Percentiles rank a stretch among this genome's conserved stretches.
phyloP scores from a whole-genome alignment of 2,113 vertebrate species.

The Gulo gulo region DNA sequence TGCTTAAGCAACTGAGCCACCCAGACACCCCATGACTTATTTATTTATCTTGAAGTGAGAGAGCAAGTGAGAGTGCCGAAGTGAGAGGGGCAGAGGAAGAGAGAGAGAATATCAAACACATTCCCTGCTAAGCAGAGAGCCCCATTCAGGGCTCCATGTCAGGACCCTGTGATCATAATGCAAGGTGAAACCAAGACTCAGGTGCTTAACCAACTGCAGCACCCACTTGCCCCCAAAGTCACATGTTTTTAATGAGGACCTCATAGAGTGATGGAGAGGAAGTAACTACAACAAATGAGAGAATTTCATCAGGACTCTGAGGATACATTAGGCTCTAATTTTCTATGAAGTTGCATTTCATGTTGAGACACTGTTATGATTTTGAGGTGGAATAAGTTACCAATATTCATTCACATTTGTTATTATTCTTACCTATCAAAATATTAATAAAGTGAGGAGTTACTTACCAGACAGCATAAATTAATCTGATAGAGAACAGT shows the following conservation, averaged over 20 bases:
- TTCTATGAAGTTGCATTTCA: not conserved
- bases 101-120: not conserved
- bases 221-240: not conserved
- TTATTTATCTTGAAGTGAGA: not conserved
- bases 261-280: not conserved
- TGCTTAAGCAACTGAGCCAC: not conserved
- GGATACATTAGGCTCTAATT: not conserved
- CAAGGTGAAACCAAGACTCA: not conserved
- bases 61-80: not conserved
- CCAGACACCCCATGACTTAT: not conserved
- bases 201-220: not conserved
- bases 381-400: not conserved
- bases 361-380: not conserved
- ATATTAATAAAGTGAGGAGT: not conserved
- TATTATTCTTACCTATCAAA: constrained; percentile 22
- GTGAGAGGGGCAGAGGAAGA: not conserved
- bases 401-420: not conserved
- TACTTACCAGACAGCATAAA: not conserved
- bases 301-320: not conserved
- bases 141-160: not conserved
- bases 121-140: not conserved
- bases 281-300: not conserved
- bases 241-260: not conserved
- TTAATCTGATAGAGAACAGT: not conserved
- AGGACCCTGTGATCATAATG: not conserved